Base-by-base conservation (phyloP, 1,140 invertebrate species). In the Arion vulgaris region DNA sequence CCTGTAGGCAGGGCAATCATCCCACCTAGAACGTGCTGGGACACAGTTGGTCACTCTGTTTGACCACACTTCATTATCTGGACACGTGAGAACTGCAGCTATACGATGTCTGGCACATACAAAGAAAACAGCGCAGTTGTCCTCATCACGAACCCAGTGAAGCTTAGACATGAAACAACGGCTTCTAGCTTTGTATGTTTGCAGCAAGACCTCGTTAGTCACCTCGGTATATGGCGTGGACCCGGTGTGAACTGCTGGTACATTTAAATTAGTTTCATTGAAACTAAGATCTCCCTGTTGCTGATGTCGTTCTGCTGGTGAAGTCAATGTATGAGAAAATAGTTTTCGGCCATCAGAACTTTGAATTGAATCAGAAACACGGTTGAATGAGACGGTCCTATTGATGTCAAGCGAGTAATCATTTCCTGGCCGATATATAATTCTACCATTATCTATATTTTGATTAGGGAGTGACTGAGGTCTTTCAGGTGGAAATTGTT, bases 21-120 rank as follows among this genome's bases (percentile, higher is more conserved):
- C 80, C 80, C 80, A 81, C 39, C 80, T 72, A 11, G 80, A 81
- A 15, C 34, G n/a, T 17, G 34, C 11, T 36, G 80, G 80, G 19
- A 81, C 80, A 74, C 80, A 81, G 51, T 81, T 81, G 23, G 80
- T 81, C 41, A 74, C 80, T 41, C 80, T 51, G 38, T 81, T 81
- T 28, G 80, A 81, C 80, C 80, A 81, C 13, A 73, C 68, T 32
- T 73, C 41, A 13, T 26, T 57, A 51, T 36, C 7, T 7, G 80
- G 80, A 49, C 80, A 81, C 7, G 80, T 73, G 45, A 81, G 39
- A 57, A 74, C 49, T 19, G 80, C 80, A 0, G 69, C 80, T 38
- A 81, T 49, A 7, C 71, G 19, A 57, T 74, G 26, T 32, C 80
- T 68, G 36, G 71, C 69, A 45, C 80, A 81, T 1, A 81, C 80